phyloP scores from a whole-genome alignment of 2,888 invertebrate species.

The Dryocosmus kuriphilus region DNA sequence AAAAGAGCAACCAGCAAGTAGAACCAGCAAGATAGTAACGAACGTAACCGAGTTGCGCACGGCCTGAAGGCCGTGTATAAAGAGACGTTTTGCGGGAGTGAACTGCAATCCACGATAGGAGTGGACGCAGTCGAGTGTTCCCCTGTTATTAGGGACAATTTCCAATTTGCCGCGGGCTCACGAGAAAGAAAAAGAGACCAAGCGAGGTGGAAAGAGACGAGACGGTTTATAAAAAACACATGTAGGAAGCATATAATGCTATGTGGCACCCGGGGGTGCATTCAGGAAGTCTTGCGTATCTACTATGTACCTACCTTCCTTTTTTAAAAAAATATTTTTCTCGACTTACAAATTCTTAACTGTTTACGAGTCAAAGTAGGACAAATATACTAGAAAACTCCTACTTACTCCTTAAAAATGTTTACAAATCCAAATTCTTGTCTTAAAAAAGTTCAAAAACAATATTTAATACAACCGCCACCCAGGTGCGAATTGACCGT shows the following conservation, averaged over 20 bases:
- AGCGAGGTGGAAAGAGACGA: constrained; percentile 49
- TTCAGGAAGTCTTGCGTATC: constrained; percentile 52
- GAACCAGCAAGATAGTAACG: neutral
- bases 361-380: no score
- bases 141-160: constrained; percentile 78
- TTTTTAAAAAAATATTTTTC: constrained; percentile 47
- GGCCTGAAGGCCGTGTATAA: constrained; percentile 58
- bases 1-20: neutral
- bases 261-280: constrained; percentile 69
- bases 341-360: constrained; percentile 51
- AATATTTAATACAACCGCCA: no score
- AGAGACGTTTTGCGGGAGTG: constrained; percentile 69
- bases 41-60: constrained; percentile 42
- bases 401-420: no score
- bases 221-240: constrained; percentile 58
- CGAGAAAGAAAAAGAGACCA: constrained; percentile 54
- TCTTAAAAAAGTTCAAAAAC: no score
- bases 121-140: constrained; percentile 70
- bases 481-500: no score
- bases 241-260: constrained; percentile 67
- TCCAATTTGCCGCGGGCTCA: constrained; percentile 75
- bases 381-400: no score
- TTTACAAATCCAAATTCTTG: no score
- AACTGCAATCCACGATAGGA: constrained; percentile 71
- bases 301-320: constrained; percentile 31